Evolutionary conservation across 2,888 invertebrate species (phyloP), one percentile per base, ranked within the genome.

Genomic region (Xanthia togata): DNA sequence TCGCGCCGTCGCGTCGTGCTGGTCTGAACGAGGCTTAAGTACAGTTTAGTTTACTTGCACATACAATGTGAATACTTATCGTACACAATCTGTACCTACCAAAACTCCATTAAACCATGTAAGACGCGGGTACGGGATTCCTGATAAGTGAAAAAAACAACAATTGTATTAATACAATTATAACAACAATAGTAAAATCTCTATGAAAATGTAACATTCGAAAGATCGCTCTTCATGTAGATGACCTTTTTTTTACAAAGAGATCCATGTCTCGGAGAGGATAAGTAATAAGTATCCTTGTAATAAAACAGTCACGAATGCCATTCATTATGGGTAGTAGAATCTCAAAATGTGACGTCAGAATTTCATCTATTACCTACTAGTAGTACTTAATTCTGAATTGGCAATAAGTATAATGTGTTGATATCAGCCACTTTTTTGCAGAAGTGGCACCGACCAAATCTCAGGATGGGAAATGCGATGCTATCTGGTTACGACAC

Each of bases 61-160:
- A 26, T 59, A 31, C 31, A 31, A 38, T 17, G 11, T n/a, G 14
- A 38, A 31, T 41, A 38, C 67, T 76, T 76, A 78, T 60, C 50
- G 50, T 26, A 23, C 23, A 31, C 17, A 17, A n/a, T 44, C 9
- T 17, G 8, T 60, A 20, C 14, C 8, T 8, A 38, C 35, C 35
- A 31, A 47, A 78, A 26, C 1, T 41, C 41, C 41, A 57, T 80
- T 35, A 57, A 57, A 78, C 55, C 47, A 38, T 31, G 63, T 63
- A 63, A 8, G 14, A 44, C 20, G 50, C 31, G 23, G 17, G 6
- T 14, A 17, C 23, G 35, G 8, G 23, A 31, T 38, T 31, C 11
- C 9, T 41, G 79, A 63, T 63, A 78, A 63, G 47, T 60, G 31
- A 77, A 77, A 14, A 20, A 23, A 11, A 31, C 4, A 31, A 53